Evolutionary conservation across 2,797 vertebrate genomes (phyloP), one percentile per base, ranked within the genome.

Genomic region (Gallinago stenura): DNA sequence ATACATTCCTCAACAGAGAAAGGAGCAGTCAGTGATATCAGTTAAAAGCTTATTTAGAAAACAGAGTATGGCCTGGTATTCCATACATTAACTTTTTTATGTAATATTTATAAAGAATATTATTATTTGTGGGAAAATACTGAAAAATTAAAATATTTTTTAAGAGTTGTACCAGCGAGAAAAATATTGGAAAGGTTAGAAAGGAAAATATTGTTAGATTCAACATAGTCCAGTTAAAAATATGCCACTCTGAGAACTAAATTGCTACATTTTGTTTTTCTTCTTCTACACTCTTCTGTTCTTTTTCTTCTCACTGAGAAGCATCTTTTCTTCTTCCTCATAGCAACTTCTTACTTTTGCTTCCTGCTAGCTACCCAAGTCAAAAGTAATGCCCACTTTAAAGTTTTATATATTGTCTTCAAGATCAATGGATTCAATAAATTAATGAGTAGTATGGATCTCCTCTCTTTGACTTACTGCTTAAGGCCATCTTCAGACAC

Each of bases 401-500:
- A 96, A 89, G n/a, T 90, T 95, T 92, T 82, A 87, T 84, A 8
- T 53, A 51, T 81, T 88, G 57, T 21, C 65, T 93, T 91, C 61
- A 75, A 73, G 41, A 75, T 81, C 71, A 88, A 60, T 17, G 35
- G 43, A 93, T 87, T 39, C 28, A 77, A 87, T 83, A 95, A 90
- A 92, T 90, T 95, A 90, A 87, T 87, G 58, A 92, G n/a, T 72
- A 66, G 43, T 83, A 84, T 83, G 48, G 81, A 87, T 94, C 48
- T 87, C 35, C 51, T 72, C 12, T 76, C 70, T 90, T 71, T 84
- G 66, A 84, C 57, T 82, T 81, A 66, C 4, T 85, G 35, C 80
- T 86, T 90, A 31, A 86, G 48, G 15, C 64, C 35, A 65, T 69
- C 69, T 90, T 95, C 35, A 79, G 66, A 53, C 15, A 50, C 28